Evolutionary conservation across 92 coral and sea anemone species (phyloP).

Genomic region (Micromussa lordhowensis): DNA sequence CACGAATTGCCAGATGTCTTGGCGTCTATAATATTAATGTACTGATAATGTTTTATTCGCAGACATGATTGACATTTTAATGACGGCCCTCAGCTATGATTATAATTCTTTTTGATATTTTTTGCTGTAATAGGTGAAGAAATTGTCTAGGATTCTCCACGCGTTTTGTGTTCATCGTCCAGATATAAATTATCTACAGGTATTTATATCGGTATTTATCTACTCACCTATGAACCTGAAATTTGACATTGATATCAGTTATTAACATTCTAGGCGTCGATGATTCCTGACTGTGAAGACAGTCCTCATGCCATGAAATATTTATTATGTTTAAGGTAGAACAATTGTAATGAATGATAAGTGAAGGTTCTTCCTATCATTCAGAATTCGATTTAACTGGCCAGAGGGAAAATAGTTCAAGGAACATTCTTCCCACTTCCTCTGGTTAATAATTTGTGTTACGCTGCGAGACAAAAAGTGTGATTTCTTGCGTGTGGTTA

Average conservation of each 20-base stretch:
- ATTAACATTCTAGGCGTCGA: neutral
- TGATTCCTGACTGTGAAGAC: neutral
- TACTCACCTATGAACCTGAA: neutral
- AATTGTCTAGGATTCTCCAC: slow-evolving; percentile 75
- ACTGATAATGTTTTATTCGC: neutral
- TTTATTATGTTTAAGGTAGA: neutral
- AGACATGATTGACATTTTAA: neutral
- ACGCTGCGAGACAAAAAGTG: too few relatives aligned
- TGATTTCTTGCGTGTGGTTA: too few relatives aligned
- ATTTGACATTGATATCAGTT: neutral
- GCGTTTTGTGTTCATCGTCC: slow-evolving; percentile 85
- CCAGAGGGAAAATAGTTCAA: too few relatives aligned
- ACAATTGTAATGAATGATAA: too few relatives aligned
- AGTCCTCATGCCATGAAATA: neutral
- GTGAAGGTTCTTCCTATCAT: too few relatives aligned
- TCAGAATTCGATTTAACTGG: too few relatives aligned
- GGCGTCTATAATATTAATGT: neutral
- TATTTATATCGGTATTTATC: slow-evolving; percentile 14
- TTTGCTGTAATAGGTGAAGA: slow-evolving; percentile 53
- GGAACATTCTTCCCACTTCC: too few relatives aligned
- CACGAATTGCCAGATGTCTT: neutral
- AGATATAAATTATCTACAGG: slow-evolving; percentile 84
- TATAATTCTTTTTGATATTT: too few relatives aligned
- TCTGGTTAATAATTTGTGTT: too few relatives aligned
- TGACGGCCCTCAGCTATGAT: neutral